Percentiles rank a stretch among this genome's conserved stretches.
phyloP scores from a whole-genome alignment of 1,140 invertebrate genomes.

The Ephestia elutella region DNA sequence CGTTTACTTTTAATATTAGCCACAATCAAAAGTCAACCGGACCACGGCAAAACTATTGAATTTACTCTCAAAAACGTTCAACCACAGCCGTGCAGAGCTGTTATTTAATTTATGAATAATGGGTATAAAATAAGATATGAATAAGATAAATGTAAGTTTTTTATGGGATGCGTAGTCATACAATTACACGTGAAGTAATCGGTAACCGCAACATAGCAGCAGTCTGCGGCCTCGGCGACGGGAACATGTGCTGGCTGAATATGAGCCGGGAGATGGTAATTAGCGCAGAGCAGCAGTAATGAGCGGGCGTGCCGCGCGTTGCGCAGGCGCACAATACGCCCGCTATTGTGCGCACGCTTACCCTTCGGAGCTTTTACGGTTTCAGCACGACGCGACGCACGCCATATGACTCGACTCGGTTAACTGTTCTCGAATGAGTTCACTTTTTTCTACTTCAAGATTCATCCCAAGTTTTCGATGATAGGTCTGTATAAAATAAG shows the following conservation, averaged over 20 bases:
- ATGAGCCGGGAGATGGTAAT: constrained; percentile 47
- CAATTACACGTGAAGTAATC: constrained; percentile 42
- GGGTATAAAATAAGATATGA: constrained; percentile 31
- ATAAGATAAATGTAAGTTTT: constrained; percentile 25
- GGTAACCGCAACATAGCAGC: constrained; percentile 53
- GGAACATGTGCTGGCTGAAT: constrained; percentile 54
- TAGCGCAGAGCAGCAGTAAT: constrained; percentile 44
- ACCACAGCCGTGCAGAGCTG: constrained; percentile 27
- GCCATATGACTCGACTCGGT: constrained; percentile 54
- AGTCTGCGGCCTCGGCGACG: constrained; percentile 47
- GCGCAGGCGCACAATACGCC: constrained; percentile 28
- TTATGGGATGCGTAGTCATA: constrained; percentile 27
- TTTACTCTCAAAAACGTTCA: constrained; percentile 5
- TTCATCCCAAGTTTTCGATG: neutral
- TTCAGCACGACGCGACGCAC: constrained; percentile 47
- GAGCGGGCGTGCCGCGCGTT: constrained; percentile 29
- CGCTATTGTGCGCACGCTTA: constrained; percentile 34
- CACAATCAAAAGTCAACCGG: constrained; percentile 51
- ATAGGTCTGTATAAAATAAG: too few relatives aligned
- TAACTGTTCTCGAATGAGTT: constrained; percentile 28
- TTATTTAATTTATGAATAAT: constrained; percentile 37
- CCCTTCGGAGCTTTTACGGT: constrained; percentile 57
- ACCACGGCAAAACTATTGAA: constrained; percentile 10
- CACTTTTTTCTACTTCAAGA: neutral
- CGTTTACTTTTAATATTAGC: constrained; percentile 43